Base-by-base conservation (phyloP, 2,797 vertebrate species). In the Danio albolineatus region DNA sequence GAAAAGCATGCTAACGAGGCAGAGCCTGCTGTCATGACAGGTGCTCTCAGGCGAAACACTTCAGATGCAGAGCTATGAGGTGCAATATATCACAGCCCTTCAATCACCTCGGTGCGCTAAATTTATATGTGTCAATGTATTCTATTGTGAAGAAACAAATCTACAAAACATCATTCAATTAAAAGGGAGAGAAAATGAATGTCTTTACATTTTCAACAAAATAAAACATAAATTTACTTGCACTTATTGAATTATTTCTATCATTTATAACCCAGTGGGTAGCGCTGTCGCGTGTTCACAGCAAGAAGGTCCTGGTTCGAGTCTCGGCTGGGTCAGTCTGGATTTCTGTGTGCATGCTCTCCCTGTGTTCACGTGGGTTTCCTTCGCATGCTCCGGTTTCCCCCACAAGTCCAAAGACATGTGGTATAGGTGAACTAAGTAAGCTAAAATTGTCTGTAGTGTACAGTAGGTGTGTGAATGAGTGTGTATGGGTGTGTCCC, bases 1-100 rank as follows among this genome's bases (percentile, higher is more conserved):
- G 61, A 48, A 66, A 74, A 78, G 6, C 21, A 60, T 78, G 71
- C 44, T 75, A 83, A 81, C 66, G 36, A 78, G 76, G 65, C 65
- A 41, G 13, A 66, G 51, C 57, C 71, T 28, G 64, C 38, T 19
- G 57, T 64, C 64, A 19, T 74, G 36, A 75, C 76, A 76, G 72
- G 60, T 72, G 78, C 67, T 73, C 39, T 60, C 72, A 61, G 61
- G 49, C 73, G 81, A 79, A 73, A 73, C 49, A 75, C 54, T 61
- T 64, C 8, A 72, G 46, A 72, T 71, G 67, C 17, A 49, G 57
- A 4, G 28, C 65, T 69, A 14, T 73, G 49, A 57, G 16, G 59
- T 60, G 71, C 43, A 57, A 54, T 80, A 51, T 70, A 71, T 78
- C 66, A 71, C 76, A 61, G 14, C 65, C 16, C 8, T 57, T 43